These are phyloP conservation scores for Planiliza haematocheilus DNA, from an alignment of 2,113 vertebrate genomes.

Conservation along the genomic window DNA sequence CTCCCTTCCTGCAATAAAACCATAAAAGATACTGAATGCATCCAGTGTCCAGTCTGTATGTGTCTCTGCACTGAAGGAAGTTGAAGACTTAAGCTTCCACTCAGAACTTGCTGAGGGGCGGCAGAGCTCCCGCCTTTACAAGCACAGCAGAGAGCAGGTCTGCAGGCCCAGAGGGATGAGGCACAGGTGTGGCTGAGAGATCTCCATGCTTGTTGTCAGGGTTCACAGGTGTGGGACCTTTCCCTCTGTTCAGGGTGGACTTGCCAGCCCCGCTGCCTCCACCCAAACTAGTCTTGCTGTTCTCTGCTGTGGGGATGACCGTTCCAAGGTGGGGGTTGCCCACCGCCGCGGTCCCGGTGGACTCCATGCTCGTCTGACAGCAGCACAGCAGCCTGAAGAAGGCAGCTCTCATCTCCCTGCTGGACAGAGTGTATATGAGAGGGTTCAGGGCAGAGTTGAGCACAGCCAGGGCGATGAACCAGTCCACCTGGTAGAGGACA, in stretches of 20 bases:
- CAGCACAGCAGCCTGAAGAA: constrained; percentile 83
- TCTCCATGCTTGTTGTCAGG: constrained; percentile 69
- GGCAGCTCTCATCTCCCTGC: constrained; percentile 83
- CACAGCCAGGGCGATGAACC: constrained; percentile 85
- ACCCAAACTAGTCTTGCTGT: constrained; percentile 81
- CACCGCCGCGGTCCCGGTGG: constrained; percentile 32
- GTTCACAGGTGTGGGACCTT: constrained; percentile 59
- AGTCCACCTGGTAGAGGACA: constrained; percentile 82
- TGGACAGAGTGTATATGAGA: constrained; percentile 85
- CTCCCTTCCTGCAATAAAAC: too few species aligned
- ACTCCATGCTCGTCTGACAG: constrained; percentile 67
- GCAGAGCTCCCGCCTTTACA: constrained; percentile 80
- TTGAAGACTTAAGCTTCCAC: background rate
- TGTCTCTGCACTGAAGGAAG: background rate
- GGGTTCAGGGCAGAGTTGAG: constrained; percentile 87
- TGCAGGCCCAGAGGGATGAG: constrained; percentile 72
- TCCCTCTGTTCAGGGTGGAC: constrained; percentile 57
- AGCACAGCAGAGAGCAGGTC: constrained; percentile 83
- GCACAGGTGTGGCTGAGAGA: constrained; percentile 48
- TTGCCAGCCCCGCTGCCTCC: constrained; percentile 56
- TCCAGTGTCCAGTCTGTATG: constrained; percentile 17
- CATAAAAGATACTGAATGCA: too few species aligned
- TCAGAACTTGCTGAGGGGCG: constrained; percentile 81
- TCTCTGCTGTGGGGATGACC: constrained; percentile 77
- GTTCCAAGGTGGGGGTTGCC: constrained; percentile 72